phyloP scores from a whole-genome alignment of 1,140 invertebrate species.

The Xylocopa sonorina region DNA sequence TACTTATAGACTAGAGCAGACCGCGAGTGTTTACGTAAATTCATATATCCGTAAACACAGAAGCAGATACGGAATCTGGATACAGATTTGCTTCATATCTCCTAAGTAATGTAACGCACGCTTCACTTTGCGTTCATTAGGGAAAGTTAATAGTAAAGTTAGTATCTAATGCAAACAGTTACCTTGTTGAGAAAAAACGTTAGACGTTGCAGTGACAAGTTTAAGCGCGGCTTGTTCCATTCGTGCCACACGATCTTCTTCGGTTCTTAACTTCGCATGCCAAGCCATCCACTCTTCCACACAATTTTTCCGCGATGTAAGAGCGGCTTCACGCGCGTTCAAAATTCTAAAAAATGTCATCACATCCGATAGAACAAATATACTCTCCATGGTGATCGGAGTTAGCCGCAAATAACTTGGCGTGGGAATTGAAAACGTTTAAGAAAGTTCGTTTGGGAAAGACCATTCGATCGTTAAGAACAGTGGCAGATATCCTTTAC shows the following conservation, averaged over 20 bases:
- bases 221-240: constrained; percentile 80
- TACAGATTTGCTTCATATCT: no score
- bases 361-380: constrained; percentile 8
- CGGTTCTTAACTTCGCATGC: constrained; percentile 77
- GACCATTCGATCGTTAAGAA: background rate
- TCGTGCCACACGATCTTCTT: constrained; percentile 77
- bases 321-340: constrained; percentile 77
- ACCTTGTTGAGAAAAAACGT: constrained; percentile 77
- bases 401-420: background rate
- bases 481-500: constrained; percentile 3
- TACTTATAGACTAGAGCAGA: no score
- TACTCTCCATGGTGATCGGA: background rate
- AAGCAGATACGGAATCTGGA: no score
- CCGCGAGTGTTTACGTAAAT: no score
- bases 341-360: constrained; percentile 72
- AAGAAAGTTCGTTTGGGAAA: constrained; percentile 5
- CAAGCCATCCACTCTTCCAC: constrained; percentile 81
- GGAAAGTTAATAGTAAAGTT: no score
- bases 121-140: no score
- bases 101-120: no score
- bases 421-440: background rate
- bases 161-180: no score
- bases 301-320: constrained; percentile 78
- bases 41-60: no score
- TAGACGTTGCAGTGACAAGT: constrained; percentile 77